These are phyloP conservation scores for Ips nitidus DNA, from an alignment of 1,140 invertebrate genomes.

Conservation along the genomic window DNA sequence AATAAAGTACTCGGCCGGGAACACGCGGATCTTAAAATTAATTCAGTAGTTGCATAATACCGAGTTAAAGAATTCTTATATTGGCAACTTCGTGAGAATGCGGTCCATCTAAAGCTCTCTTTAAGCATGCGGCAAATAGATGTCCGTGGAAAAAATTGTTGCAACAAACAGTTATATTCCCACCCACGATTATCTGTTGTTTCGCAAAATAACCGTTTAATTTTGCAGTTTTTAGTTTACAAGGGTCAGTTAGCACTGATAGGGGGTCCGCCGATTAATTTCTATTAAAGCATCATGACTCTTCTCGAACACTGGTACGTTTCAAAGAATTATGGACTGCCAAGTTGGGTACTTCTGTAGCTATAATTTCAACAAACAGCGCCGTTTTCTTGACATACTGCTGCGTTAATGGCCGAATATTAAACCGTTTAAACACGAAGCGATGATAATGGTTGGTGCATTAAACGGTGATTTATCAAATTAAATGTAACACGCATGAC, in stretches of 20 bases:
- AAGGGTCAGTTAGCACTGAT: too few species aligned
- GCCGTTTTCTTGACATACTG: neutral
- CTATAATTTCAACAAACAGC: slow-evolving; percentile 7
- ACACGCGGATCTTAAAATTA: neutral
- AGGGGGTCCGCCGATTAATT: too few species aligned
- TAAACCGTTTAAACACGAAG: slow-evolving; percentile 5
- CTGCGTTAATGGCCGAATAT: neutral
- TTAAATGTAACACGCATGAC: slow-evolving; percentile 2
- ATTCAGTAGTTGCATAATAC: slow-evolving; percentile 5
- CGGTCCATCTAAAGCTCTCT: slow-evolving; percentile 4
- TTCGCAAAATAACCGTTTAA: neutral
- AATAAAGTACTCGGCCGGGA: neutral
- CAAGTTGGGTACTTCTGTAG: neutral
- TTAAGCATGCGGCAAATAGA: neutral
- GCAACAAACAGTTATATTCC: neutral
- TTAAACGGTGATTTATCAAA: slow-evolving; percentile 4
- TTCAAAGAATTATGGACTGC: too few species aligned
- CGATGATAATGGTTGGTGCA: slow-evolving; percentile 1
- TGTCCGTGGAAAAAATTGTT: neutral
- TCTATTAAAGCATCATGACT: too few species aligned
- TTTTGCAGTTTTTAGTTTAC: neutral
- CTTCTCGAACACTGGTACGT: too few species aligned
- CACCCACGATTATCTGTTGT: slow-evolving; percentile 9
- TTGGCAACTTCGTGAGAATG: slow-evolving; percentile 12
- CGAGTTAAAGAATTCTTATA: neutral